Conservation (phyloP, 1,140 invertebrate genomes). For the Conus ventricosus region DNA sequence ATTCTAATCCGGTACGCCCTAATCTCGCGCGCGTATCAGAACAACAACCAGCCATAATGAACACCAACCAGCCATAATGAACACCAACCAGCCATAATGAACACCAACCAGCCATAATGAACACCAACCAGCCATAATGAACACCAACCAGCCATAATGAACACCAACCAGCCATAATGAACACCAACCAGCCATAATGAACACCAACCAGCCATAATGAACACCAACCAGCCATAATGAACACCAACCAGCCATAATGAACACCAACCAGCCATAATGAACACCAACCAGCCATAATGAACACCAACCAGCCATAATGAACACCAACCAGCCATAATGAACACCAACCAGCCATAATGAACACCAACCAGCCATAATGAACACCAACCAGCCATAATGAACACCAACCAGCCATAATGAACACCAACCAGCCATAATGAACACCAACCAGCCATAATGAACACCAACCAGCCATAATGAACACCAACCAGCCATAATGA, state of each 20-base stretch:
- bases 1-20: too few relatives aligned
- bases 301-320: neutral
- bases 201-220: neutral
- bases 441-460: neutral
- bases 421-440: neutral
- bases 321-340: neutral
- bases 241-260: neutral
- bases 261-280: neutral
- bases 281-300: neutral
- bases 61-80: neutral
- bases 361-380: neutral
- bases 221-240: neutral
- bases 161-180: neutral
- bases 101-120: neutral
- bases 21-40: neutral
- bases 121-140: neutral
- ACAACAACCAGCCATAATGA: neutral
- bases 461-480: neutral
- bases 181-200: neutral
- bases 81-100: neutral
- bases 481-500: neutral
- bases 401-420: neutral
- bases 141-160: neutral
- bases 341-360: neutral
- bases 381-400: neutral